Percentiles rank a stretch among this genome's conserved stretches.
Conservation (phyloP, 2,888 invertebrate genomes). For the Coecobrya sp. region DNA sequence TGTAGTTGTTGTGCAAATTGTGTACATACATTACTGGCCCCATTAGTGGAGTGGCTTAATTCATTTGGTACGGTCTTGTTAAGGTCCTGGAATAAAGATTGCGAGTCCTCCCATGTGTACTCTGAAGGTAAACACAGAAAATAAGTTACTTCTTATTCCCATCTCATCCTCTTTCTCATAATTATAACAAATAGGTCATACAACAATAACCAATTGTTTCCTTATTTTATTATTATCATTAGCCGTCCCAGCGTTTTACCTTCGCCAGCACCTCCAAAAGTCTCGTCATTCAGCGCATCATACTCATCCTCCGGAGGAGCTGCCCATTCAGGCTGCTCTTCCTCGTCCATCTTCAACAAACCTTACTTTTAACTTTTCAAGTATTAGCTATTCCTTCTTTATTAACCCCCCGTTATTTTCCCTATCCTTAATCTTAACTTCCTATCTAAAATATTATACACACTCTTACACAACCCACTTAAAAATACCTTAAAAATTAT, state of each 20-base stretch:
- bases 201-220: not conserved
- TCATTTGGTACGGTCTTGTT: conserved; percentile 46
- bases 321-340: conserved; percentile 76
- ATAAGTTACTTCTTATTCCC: no score
- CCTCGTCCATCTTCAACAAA: conserved; percentile 81
- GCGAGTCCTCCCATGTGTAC: conserved; percentile 84
- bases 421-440: no score
- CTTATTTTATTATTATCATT: not conserved
- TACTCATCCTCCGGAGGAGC: conserved; percentile 92
- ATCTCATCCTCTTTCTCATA: no score
- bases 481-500: no score
- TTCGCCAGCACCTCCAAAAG: conserved; percentile 94
- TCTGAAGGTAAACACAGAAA: conserved; percentile 62
- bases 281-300: conserved; percentile 97
- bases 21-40: conserved; percentile 66
- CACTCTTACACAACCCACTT: no score
- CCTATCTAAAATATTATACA: no score
- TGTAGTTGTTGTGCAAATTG: not conserved
- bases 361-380: no score
- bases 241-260: conserved; percentile 85
- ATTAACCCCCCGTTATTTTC: no score
- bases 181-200: no score
- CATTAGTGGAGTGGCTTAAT: conserved; percentile 74
- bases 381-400: no score
- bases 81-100: conserved; percentile 73